Evolutionary conservation across 2,888 invertebrate species (phyloP).

Genomic region (Pammene fasciana): DNA sequence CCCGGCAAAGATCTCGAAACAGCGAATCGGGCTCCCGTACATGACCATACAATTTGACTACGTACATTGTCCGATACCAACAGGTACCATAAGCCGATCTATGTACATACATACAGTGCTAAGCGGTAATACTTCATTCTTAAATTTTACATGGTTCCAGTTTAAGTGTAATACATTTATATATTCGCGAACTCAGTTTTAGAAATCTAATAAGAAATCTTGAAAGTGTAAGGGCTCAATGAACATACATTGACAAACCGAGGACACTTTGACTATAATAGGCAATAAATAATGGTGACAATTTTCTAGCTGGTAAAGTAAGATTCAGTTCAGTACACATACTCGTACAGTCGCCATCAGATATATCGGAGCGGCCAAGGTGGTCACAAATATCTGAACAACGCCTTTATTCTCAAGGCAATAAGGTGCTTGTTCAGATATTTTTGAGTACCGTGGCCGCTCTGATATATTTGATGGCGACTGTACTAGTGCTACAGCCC

Average conservation of each 20-base stretch:
- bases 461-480: no score
- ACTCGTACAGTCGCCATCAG: no score
- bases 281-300: no score
- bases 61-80: conserved; percentile 14
- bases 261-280: not conserved
- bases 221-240: not conserved
- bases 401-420: no score
- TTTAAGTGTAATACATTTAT: conserved; percentile 22
- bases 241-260: not conserved
- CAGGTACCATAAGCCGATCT: conserved; percentile 13
- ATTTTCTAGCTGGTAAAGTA: no score
- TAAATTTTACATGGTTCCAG: not conserved
- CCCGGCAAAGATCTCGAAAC: no score
- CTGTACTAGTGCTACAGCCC: no score
- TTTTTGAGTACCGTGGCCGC: no score
- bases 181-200: not conserved
- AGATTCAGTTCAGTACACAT: not conserved
- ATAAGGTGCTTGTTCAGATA: no score
- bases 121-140: conserved; percentile 15
- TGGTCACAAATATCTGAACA: no score
- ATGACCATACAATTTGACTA: conserved; percentile 15
- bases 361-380: no score
- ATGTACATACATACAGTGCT: conserved; percentile 23
- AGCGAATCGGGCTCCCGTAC: not conserved
- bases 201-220: no score